Base-by-base conservation (phyloP, 1,140 invertebrate species). In the Littorina saxatilis region DNA sequence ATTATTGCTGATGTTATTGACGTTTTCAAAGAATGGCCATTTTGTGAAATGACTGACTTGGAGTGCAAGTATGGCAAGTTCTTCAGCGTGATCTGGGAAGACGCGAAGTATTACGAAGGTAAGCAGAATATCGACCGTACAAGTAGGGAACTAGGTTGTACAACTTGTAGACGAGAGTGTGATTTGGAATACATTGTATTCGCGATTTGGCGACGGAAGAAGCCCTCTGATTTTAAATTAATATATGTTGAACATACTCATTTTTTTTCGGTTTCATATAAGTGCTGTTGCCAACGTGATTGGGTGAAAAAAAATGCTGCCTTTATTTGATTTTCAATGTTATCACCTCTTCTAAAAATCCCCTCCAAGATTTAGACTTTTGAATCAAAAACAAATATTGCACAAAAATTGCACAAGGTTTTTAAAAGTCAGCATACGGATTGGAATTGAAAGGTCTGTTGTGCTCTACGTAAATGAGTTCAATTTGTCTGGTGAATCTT, bases 21-120 rank as follows among this genome's bases (percentile, higher is more conserved):
- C 43, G 5, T 47, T 29, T 61, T 23, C 7, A 61, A 52, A 73
- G 0, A 3, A 73, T 73, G 43, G 70, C 40, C 70, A 50, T 50
- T 5, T 15, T 50, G 27, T 78, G 76, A 78, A 37, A 78, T 78
- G 76, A 78, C 55, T 27, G 76, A 78, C 35, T 43, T 78, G 39
- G 76, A 78, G 55, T 78, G 76, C 76, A 78, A 78, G 37, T 78
- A 78, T 66, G 76, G 76, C 11, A 78, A 78, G 32, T 78, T 78
- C 76, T 78, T 78, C 55, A 78, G 76, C 39, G 76, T 78, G 7
- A 23, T 78, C n/a, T 78, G 76, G 76, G 76, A 78, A 43, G 76
- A 78, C 20, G 76, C n/a, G 2, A 78, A 66, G 20, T 78, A 63
- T 58, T 78, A 78, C 43, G 39, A 43, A 63, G 76, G 76, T 78